Percentiles rank a stretch among this genome's conserved stretches.
Conservation (phyloP, 2,888 invertebrate species). For the Cantharis rufa region DNA sequence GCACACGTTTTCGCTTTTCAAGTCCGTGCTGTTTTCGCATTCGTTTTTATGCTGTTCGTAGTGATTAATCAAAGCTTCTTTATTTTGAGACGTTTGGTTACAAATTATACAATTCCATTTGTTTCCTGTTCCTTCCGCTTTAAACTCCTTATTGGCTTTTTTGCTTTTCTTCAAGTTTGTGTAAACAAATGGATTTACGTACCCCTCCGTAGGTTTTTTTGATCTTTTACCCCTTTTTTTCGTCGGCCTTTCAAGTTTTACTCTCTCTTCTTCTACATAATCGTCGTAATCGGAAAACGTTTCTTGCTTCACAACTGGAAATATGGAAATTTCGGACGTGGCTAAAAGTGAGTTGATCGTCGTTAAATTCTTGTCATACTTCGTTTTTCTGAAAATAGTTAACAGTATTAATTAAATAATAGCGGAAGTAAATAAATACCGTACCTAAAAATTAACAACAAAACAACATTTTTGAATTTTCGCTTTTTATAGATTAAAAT, state of each 20-base stretch:
- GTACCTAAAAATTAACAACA: slow-evolving; percentile 6
- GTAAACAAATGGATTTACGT: slow-evolving; percentile 34
- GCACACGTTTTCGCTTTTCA: slow-evolving; percentile 5
- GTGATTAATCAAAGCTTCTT: slow-evolving; percentile 35
- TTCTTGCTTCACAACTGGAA: slow-evolving; percentile 21
- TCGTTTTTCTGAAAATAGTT: not conserved
- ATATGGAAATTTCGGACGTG: slow-evolving; percentile 29
- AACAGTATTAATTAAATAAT: not conserved
- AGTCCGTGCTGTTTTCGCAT: slow-evolving; percentile 14
- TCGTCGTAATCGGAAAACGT: not conserved
- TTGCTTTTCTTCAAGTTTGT: slow-evolving; percentile 10
- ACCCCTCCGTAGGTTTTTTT: slow-evolving; percentile 17
- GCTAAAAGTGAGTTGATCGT: not conserved
- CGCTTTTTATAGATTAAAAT: not conserved
- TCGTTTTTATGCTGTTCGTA: slow-evolving; percentile 37
- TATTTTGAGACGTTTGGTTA: slow-evolving; percentile 25
- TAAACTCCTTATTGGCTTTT: slow-evolving; percentile 6
- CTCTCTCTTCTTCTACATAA: not conserved
- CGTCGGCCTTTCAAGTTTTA: not conserved
- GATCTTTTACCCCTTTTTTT: not conserved
- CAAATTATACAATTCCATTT: slow-evolving; percentile 39
- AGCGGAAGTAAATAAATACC: slow-evolving; percentile 3
- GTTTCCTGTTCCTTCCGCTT: slow-evolving; percentile 10
- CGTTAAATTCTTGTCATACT: not conserved
- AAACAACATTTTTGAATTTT: not conserved